Percentiles rank a stretch among this genome's conserved stretches.
Conservation (phyloP, 64 coral and sea anemone genomes). For the Platygyra sinensis region DNA sequence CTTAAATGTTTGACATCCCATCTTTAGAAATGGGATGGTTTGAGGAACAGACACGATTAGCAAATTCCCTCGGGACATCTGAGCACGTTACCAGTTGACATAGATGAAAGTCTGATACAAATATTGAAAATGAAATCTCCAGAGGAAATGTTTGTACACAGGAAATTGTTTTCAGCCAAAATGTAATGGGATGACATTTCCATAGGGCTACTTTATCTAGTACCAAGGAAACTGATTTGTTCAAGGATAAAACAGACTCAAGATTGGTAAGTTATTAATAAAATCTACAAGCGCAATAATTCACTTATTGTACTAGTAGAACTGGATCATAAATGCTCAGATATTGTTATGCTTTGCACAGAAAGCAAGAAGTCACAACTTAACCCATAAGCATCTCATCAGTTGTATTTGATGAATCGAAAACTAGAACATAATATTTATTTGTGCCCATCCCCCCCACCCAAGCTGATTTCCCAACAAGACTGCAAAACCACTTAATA, state of each 20-base stretch:
- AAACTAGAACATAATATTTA: too few species aligned
- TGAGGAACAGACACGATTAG: not conserved
- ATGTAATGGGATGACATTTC: not conserved
- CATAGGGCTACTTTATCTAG: not conserved
- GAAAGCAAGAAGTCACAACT: not conserved
- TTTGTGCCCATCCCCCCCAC: too few species aligned
- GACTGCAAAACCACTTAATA: not conserved
- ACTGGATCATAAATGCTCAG: not conserved
- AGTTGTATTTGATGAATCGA: not conserved
- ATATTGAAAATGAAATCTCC: not conserved
- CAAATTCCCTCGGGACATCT: not conserved
- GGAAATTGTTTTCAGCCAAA: not conserved
- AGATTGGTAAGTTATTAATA: too few species aligned
- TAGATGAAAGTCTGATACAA: slow-evolving; percentile 1
- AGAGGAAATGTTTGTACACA: not conserved
- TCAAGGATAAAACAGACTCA: too few species aligned
- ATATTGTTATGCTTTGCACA: not conserved
- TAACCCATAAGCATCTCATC: too few species aligned
- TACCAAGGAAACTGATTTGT: not conserved
- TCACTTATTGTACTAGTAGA: not conserved
- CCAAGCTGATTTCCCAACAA: not conserved
- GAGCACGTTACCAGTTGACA: not conserved
- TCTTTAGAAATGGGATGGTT: slow-evolving; percentile 8
- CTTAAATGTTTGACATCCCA: slow-evolving; percentile 16
- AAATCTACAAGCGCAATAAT: too few species aligned